Conservation (phyloP, 1,140 invertebrate genomes). For the Scaptomyza hsui region DNA sequence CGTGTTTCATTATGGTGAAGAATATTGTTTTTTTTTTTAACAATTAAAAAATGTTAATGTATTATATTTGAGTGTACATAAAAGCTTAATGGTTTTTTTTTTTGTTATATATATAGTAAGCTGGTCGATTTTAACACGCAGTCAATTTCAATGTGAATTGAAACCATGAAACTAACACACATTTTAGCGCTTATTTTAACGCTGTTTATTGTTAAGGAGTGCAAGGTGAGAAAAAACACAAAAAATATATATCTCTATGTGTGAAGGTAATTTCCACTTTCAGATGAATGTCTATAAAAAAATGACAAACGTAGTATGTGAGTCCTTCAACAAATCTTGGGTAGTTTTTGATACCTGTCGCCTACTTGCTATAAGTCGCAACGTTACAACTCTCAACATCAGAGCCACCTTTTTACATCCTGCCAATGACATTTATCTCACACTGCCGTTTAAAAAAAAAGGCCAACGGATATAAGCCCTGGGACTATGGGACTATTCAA, state of each 20-base stretch:
- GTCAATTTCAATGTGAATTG: not conserved
- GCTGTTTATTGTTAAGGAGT: too few species aligned
- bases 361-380: constrained; percentile 19
- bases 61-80: not conserved
- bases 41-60: not conserved
- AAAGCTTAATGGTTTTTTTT: too few species aligned
- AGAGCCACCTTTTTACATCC: not conserved
- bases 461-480: constrained; percentile 27
- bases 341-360: constrained; percentile 13
- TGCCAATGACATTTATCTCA: not conserved
- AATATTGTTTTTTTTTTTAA: too few species aligned
- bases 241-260: not conserved
- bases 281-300: constrained; percentile 11
- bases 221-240: not conserved
- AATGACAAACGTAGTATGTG: constrained; percentile 35
- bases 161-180: not conserved
- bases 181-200: not conserved
- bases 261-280: not conserved
- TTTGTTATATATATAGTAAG: too few species aligned
- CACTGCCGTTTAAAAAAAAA: not conserved
- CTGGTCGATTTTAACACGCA: too few species aligned
- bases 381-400: constrained; percentile 15
- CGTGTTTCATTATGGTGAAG: too few species aligned
- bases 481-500: constrained; percentile 3
- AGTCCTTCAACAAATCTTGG: constrained; percentile 24